phyloP scores from a whole-genome alignment of 37 sponge, comb jelly and placozoan species.

The Halisarca cf. caerulea region DNA sequence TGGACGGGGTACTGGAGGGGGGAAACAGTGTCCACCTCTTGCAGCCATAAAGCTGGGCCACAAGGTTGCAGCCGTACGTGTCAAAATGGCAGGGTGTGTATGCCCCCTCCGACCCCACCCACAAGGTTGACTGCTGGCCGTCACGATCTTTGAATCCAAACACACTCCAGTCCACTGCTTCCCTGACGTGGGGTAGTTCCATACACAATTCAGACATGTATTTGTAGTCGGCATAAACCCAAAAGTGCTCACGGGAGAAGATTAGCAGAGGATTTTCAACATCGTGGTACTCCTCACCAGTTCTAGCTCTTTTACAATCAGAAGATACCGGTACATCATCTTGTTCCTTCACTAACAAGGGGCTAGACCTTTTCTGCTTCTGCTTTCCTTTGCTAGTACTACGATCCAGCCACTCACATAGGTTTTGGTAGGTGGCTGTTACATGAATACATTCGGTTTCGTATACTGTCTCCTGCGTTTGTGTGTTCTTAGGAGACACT shows the following conservation, averaged over 20 bases:
- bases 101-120: conserved; percentile 89
- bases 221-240: conserved; percentile 90
- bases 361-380: not conserved
- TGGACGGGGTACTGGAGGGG: conserved; percentile 45
- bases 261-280: not conserved
- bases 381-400: not conserved
- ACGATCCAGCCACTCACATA: conserved; percentile 56
- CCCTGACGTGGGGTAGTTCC: conserved; percentile 36
- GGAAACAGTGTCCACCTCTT: conserved; percentile 88
- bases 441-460: conserved; percentile 78
- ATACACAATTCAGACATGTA: conserved; percentile 72
- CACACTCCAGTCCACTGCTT: conserved; percentile 72
- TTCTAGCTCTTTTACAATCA: conserved; percentile 10
- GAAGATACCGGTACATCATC: not conserved
- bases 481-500: conserved; percentile 52
- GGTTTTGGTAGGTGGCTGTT: conserved; percentile 51
- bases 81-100: conserved; percentile 97
- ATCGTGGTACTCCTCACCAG: not conserved
- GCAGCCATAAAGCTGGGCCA: conserved; percentile 83
- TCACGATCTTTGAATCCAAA: conserved; percentile 76
- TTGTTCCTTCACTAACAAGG: not conserved
- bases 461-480: conserved; percentile 30
- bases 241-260: conserved; percentile 38
- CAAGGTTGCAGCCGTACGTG: conserved; percentile 93
- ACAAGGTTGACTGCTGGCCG: conserved; percentile 70